Evolutionary conservation across 1,140 invertebrate genomes (phyloP), one percentile per base, ranked within the genome.

Genomic region (Apis laboriosa): DNA sequence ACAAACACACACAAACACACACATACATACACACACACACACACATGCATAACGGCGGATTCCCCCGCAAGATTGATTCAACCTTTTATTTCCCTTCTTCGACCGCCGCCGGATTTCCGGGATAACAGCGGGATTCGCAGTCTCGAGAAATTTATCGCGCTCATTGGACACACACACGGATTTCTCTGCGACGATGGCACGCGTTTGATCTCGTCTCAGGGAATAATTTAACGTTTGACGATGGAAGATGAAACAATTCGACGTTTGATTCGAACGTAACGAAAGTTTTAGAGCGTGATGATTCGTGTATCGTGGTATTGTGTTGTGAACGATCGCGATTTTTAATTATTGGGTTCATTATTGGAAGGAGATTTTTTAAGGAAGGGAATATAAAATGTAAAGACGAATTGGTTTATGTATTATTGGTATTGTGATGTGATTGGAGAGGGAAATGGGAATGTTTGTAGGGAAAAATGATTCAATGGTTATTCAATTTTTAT

Each of bases 21-120:
- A 28, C 24, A 24, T 24, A 24, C n/a, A n/a, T n/a, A n/a, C n/a
- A n/a, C 12, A 15, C 28, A 28, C 17, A 13, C 28, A 60, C 73
- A 60, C 60, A n/a, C 64, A 53, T 49, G 76, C 53, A 58, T 43
- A n/a, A 43, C 43, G 75, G 51, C 28, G 63, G 51, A 77, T 78
- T 70, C 55, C 3, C 34, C 34, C 5, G 64, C 55, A 43, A 24
- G 43, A 76, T 76, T 51, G 53, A 78, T 77, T 68, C 51, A 21
- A 53, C 15, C 55, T 68, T 67, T 56, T 67, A 24, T n/a, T 77
- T 66, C 68, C 17, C 21, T 63, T 9, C 73, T 63, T 63, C 43
- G 58, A 51, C 13, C 58, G 4, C 24, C 71, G 28, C 17, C 53
- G 13, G 71, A 58, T 58, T 58, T n/a, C 28, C 13, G 9, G 21